These are phyloP conservation scores for Andrena flavipes DNA, from an alignment of 2,888 invertebrate species.

Conservation along the genomic window DNA sequence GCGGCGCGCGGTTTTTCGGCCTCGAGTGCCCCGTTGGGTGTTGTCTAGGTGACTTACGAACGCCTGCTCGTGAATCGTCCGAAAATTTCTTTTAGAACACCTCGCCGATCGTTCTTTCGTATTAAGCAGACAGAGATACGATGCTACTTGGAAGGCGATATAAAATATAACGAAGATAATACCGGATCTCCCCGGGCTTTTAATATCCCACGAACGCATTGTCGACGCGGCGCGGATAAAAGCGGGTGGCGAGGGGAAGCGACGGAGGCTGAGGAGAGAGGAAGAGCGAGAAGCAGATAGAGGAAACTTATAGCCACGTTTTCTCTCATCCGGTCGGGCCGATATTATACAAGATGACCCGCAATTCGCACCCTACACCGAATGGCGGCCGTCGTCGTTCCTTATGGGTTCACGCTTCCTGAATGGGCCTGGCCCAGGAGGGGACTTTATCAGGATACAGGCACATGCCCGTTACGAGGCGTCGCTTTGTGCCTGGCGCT, in stretches of 20 bases:
- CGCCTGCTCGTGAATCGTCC: slow-evolving; percentile 30
- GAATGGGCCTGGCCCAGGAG: slow-evolving; percentile 58
- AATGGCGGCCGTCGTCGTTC: slow-evolving; percentile 63
- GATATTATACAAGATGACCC: slow-evolving; percentile 50
- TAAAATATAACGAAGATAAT: slow-evolving; percentile 46
- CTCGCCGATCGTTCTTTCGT: background rate
- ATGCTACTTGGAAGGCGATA: slow-evolving; percentile 7
- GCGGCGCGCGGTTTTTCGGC: slow-evolving; percentile 64
- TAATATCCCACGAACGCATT: slow-evolving; percentile 36
- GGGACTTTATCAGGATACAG: slow-evolving; percentile 65
- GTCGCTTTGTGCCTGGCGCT: slow-evolving; percentile 64
- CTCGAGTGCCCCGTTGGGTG: slow-evolving; percentile 45
- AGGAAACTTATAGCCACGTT: slow-evolving; percentile 4
- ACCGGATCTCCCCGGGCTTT: slow-evolving; percentile 20
- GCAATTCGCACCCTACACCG: slow-evolving; percentile 56
- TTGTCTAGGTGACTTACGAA: slow-evolving; percentile 54
- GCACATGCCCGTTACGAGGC: slow-evolving; percentile 57
- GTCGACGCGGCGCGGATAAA: slow-evolving; percentile 12
- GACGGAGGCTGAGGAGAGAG: background rate
- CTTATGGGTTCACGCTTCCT: slow-evolving; percentile 75
- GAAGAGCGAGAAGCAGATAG: slow-evolving; percentile 4
- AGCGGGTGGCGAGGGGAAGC: slow-evolving; percentile 1
- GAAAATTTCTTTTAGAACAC: slow-evolving; percentile 5
- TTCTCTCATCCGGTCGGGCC: slow-evolving; percentile 17
- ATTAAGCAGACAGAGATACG: background rate